Evolutionary conservation across 92 coral and sea anemone genomes (phyloP), one percentile per base, ranked within the genome.

Genomic region (Meandrina meandrites): DNA sequence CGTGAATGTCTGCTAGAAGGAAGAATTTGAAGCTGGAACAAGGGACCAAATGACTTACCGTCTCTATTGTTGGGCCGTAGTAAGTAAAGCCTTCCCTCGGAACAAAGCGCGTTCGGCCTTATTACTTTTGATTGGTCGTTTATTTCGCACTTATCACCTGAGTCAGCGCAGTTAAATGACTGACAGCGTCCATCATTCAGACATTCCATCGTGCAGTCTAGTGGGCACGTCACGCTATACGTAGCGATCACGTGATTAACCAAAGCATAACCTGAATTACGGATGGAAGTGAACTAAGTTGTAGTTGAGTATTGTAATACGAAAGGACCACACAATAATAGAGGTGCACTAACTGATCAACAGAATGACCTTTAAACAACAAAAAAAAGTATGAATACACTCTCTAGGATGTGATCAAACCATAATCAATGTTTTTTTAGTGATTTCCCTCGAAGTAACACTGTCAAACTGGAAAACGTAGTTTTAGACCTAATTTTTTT

Each of bases 231-330:
- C 37, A 31, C 24, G 40, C 21, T 32, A 34, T 70, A 18, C 42
- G 42, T 70, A 31, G 75, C 75, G 40, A 70, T 70, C 75, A 70
- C 42, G 42, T 70, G 75, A 70, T 70, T 70, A 31, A 70, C 22
- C 75, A 70, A 42, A 70, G 42, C 40, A 6, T 70, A 32, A 34
- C 75, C 75, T 70, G 68, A 60, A 60, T 60, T 5, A 60, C 30
- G 14, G 31, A 24, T 22, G 31, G 11, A 60, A 24, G 14, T 60
- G 27, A 60, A 11, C 30, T 24, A 8, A 22, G 68, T 0, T 24
- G 9, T 4, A 56, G 60, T 56, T 56, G 60, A 56, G 4, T 17
- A 3, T 3, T 53, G 58, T 11, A 0, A 53, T 6, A 40, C 2
- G 45, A 40, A 40, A 2, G 45, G 45, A 40, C 45, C n/a, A n/a